A percentile compares a stretch with the other conserved stretches of the same genome.
These are phyloP conservation scores for Molorchus minor DNA, from an alignment of 2,888 invertebrate genomes.

Conservation along the genomic window DNA sequence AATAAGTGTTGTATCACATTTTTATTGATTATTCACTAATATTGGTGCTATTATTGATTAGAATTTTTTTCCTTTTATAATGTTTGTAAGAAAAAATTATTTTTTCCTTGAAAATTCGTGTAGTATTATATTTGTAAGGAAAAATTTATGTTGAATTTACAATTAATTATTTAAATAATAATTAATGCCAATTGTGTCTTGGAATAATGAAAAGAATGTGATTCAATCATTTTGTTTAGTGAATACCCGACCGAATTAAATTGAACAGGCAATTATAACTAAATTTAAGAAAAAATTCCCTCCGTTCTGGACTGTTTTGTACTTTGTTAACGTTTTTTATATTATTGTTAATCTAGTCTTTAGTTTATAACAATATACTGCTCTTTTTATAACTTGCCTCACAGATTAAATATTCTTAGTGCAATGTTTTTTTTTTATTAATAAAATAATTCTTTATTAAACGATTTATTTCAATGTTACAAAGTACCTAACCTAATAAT, in stretches of 20 bases:
- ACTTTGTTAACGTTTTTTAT: constrained; percentile 30
- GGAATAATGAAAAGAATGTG: neutral
- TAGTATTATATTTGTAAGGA: too few species aligned
- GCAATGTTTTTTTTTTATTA: constrained; percentile 17
- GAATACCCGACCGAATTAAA: constrained; percentile 6
- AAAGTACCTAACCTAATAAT: neutral
- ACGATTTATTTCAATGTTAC: neutral
- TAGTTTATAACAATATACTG: constrained; percentile 25
- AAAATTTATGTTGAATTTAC: too few species aligned
- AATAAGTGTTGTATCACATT: too few species aligned
- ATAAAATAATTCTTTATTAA: constrained; percentile 6
- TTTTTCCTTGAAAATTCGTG: too few species aligned
- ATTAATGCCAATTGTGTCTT: neutral
- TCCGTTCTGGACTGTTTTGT: constrained; percentile 20
- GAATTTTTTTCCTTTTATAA: too few species aligned
- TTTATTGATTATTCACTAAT: too few species aligned
- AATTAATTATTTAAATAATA: too few species aligned
- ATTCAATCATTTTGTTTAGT: neutral
- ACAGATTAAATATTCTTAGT: constrained; percentile 10
- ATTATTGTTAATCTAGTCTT: constrained; percentile 31
- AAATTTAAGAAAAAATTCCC: constrained; percentile 14
- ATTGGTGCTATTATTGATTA: too few species aligned
- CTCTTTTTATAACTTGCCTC: constrained; percentile 21
- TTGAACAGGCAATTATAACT: neutral
- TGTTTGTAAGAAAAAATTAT: too few species aligned